Evolutionary conservation across 2,113 vertebrate genomes (phyloP).

Genomic region (Corythornis cristatus): DNA sequence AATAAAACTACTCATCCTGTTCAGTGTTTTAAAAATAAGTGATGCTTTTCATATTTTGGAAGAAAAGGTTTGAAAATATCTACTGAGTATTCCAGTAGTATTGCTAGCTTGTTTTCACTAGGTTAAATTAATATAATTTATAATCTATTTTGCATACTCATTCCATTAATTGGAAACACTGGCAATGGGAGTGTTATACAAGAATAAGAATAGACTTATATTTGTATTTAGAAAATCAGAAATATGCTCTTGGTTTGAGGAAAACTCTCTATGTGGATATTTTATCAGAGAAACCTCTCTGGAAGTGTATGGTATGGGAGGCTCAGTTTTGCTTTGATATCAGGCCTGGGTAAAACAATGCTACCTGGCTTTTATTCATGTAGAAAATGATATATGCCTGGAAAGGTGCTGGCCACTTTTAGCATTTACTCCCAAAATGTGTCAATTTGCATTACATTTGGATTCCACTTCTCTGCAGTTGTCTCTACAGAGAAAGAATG

Average conservation of each 20-base stretch:
- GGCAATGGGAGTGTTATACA: neutral
- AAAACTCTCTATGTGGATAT: neutral
- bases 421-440: neutral
- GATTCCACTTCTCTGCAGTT: neutral
- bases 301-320: neutral
- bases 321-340: neutral
- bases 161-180: neutral
- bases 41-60: neutral
- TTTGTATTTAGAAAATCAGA: neutral
- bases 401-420: neutral
- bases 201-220: neutral
- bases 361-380: neutral
- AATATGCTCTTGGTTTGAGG: neutral
- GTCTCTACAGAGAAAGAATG: neutral
- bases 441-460: neutral
- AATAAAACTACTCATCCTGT: neutral
- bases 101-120: neutral
- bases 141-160: neutral
- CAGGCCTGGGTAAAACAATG: neutral
- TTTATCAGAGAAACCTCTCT: neutral
- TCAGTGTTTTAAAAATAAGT: neutral
- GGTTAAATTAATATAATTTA: neutral
- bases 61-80: neutral
- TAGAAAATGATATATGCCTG: neutral
- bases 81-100: neutral